A percentile compares a stretch with the other conserved stretches of the same genome.
phyloP scores from a whole-genome alignment of 1,140 invertebrate genomes.

The Drosophila parabipectinata region DNA sequence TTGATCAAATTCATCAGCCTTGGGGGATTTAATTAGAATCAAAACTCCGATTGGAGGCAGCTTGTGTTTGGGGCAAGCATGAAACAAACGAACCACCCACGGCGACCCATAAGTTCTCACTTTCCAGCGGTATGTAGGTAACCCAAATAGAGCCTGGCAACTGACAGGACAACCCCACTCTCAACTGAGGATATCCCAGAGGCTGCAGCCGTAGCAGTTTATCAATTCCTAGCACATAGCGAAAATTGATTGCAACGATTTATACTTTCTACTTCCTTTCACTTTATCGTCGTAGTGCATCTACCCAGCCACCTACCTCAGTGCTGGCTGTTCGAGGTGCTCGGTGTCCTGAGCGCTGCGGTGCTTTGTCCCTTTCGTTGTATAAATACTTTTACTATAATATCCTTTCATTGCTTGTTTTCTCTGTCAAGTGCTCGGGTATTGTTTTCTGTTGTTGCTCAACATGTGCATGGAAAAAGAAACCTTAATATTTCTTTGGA shows the following conservation, averaged over 20 bases:
- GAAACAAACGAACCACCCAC: conserved; percentile 28
- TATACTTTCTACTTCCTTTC: conserved; percentile 83
- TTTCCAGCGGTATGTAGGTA: conserved; percentile 55
- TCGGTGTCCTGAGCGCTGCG: conserved; percentile 15
- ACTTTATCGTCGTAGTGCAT: conserved; percentile 74
- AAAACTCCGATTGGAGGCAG: conserved; percentile 21
- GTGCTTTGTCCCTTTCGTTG: conserved; percentile 64
- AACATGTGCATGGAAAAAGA: conserved; percentile 4
- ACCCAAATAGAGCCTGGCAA: conserved; percentile 59
- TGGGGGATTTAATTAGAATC: conserved; percentile 23
- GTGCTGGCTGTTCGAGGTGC: conserved; percentile 1
- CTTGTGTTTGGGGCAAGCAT: conserved; percentile 5
- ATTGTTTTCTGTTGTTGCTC: conserved; percentile 66
- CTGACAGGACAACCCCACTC: conserved; percentile 33
- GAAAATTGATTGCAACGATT: conserved; percentile 83
- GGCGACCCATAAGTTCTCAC: conserved; percentile 42
- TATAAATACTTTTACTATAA: conserved; percentile 82
- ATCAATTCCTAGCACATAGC: conserved; percentile 79
- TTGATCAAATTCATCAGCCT: neutral
- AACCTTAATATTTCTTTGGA: neutral
- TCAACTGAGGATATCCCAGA: neutral
- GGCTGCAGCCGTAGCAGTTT: conserved; percentile 62
- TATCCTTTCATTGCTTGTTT: conserved; percentile 81
- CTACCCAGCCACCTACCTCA: conserved; percentile 26
- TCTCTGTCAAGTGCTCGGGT: conserved; percentile 69